Evolutionary conservation across 2,888 invertebrate genomes (phyloP).

Genomic region (Philereme transversata): DNA sequence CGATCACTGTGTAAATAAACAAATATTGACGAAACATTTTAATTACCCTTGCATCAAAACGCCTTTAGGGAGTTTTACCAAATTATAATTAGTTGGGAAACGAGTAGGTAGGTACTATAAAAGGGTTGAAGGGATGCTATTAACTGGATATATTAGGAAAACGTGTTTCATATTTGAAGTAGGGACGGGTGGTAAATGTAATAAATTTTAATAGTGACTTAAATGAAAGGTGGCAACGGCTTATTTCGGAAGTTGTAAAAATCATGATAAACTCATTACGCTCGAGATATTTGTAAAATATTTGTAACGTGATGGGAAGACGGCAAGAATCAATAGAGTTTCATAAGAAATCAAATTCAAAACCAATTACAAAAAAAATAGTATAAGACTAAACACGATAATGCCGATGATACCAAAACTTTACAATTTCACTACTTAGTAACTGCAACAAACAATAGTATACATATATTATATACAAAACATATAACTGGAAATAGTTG

Average conservation of each 20-base stretch:
- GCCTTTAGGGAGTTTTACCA: conserved; percentile 48
- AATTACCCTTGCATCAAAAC: conserved; percentile 56
- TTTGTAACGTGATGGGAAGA: conserved; percentile 15
- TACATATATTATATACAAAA: too few relatives aligned
- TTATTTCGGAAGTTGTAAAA: conserved; percentile 30
- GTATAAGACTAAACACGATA: too few relatives aligned
- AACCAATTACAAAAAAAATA: conserved; percentile 6
- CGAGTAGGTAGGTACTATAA: conserved; percentile 38
- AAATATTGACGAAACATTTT: conserved; percentile 56
- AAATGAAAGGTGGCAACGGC: conserved; percentile 25
- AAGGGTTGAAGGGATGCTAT: conserved; percentile 54
- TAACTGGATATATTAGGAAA: conserved; percentile 60
- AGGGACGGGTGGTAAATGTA: conserved; percentile 27
- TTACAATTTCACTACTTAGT: too few relatives aligned
- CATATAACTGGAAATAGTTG: not conserved
- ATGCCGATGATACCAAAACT: too few relatives aligned
- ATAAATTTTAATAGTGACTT: conserved; percentile 36
- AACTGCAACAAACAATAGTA: too few relatives aligned
- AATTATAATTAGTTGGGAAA: conserved; percentile 62
- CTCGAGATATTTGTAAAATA: conserved; percentile 15
- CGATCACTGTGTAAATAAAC: conserved; percentile 32
- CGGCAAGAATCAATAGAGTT: conserved; percentile 15
- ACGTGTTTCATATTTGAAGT: conserved; percentile 51
- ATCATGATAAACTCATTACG: conserved; percentile 32
- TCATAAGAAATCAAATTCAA: conserved; percentile 10